Conservation (phyloP, 2,888 invertebrate genomes). For the Hylaea fasciaria region DNA sequence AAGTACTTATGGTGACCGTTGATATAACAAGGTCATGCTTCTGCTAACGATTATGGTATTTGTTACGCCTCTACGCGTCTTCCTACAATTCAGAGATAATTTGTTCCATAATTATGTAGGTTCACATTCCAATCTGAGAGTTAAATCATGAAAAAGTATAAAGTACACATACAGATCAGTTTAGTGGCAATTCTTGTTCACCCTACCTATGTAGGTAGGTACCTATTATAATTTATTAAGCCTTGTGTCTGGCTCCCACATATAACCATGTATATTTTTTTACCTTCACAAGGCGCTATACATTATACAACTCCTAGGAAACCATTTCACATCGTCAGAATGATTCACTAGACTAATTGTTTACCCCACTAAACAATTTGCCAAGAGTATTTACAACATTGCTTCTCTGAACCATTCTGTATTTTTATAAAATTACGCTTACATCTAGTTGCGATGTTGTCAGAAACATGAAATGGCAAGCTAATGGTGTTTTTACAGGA, state of each 20-base stretch:
- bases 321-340: background rate
- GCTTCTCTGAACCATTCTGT: background rate
- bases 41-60: too few relatives aligned
- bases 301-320: background rate
- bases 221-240: background rate
- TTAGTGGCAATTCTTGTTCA: too few relatives aligned
- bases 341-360: background rate
- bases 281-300: background rate
- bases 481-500: too few relatives aligned
- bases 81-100: too few relatives aligned
- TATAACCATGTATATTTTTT: conserved; percentile 1
- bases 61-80: too few relatives aligned
- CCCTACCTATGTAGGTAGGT: background rate
- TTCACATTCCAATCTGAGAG: too few relatives aligned
- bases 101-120: too few relatives aligned
- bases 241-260: background rate
- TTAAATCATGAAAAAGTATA: too few relatives aligned
- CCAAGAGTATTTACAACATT: background rate
- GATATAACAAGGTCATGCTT: too few relatives aligned
- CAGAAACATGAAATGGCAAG: background rate
- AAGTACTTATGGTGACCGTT: too few relatives aligned
- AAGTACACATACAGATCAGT: too few relatives aligned
- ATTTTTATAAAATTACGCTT: background rate
- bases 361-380: background rate
- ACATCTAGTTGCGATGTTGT: conserved; percentile 1